Evolutionary conservation across 2,888 invertebrate species (phyloP).

Genomic region (Hemaris fuciformis): DNA sequence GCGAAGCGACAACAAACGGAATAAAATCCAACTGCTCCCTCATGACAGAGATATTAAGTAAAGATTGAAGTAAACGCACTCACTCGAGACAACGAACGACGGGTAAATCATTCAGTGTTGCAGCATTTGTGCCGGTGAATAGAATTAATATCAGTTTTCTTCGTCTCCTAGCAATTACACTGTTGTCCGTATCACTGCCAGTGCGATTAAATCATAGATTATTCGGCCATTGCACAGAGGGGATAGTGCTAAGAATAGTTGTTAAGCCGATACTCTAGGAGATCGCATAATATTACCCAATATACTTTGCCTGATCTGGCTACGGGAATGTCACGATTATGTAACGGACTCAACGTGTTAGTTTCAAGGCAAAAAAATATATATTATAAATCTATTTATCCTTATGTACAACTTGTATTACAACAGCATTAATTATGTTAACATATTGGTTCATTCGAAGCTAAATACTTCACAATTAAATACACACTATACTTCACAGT

Average conservation of each 20-base stretch:
- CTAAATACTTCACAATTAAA: too few species aligned
- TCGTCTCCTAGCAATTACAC: conserved; percentile 71
- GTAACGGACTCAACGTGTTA: too few species aligned
- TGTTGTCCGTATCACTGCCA: conserved; percentile 66
- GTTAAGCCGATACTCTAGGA: too few species aligned
- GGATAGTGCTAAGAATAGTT: neutral
- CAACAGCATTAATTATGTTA: too few species aligned
- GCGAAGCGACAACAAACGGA: conserved; percentile 27
- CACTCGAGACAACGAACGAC: conserved; percentile 46
- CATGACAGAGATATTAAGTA: conserved; percentile 53
- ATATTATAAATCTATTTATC: too few species aligned
- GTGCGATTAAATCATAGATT: conserved; percentile 50
- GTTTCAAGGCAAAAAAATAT: too few species aligned
- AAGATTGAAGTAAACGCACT: conserved; percentile 43
- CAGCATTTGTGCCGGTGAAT: conserved; percentile 47
- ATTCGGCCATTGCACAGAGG: conserved; percentile 25
- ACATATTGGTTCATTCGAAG: too few species aligned
- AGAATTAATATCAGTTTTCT: conserved; percentile 76
- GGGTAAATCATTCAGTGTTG: conserved; percentile 60
- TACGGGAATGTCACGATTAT: too few species aligned
- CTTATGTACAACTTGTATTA: too few species aligned
- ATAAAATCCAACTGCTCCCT: conserved; percentile 42
- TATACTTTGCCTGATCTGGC: too few species aligned
- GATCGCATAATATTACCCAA: too few species aligned
- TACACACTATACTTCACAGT: too few species aligned